Evolutionary conservation across 2,888 invertebrate species (phyloP).

Genomic region (Hypena proboscidalis): DNA sequence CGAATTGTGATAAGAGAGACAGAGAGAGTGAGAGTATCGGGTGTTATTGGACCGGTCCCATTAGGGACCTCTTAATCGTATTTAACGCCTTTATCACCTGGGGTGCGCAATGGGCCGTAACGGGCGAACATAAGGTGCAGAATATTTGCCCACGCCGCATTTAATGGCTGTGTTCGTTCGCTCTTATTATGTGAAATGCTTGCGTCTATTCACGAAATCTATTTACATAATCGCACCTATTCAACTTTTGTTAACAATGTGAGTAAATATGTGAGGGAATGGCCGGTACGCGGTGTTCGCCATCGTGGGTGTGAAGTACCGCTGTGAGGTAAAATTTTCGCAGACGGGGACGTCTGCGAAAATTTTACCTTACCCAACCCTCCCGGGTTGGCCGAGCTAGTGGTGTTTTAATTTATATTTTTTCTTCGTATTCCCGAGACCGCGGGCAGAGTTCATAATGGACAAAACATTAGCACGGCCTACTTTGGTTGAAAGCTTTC

Average conservation of each 20-base stretch:
- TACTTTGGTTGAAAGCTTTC: constrained; percentile 76
- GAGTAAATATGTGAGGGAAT: constrained; percentile 35
- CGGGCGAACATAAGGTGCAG: constrained; percentile 57
- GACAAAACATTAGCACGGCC: constrained; percentile 77
- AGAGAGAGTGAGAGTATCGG: constrained; percentile 69
- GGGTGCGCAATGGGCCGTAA: constrained; percentile 73
- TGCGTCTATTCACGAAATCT: constrained; percentile 41
- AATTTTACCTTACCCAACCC: no score
- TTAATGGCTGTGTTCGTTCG: constrained; percentile 45
- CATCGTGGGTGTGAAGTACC: constrained; percentile 19
- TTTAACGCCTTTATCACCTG: constrained; percentile 81
- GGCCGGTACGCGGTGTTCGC: constrained; percentile 1
- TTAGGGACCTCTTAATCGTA: constrained; percentile 78
- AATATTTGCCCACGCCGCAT: constrained; percentile 40
- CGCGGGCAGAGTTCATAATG: constrained; percentile 71
- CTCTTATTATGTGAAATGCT: constrained; percentile 43
- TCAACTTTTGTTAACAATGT: constrained; percentile 44
- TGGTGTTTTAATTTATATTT: constrained; percentile 71
- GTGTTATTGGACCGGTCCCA: constrained; percentile 70
- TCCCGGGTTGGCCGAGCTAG: constrained; percentile 45
- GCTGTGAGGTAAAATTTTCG: constrained; percentile 42
- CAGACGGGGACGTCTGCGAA: constrained; percentile 44
- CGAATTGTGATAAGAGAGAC: constrained; percentile 75
- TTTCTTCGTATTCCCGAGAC: constrained; percentile 53
- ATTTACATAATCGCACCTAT: constrained; percentile 48